Evolutionary conservation across 2,797 vertebrate species (phyloP).

Genomic region (Odontamblyopus rebecca): DNA sequence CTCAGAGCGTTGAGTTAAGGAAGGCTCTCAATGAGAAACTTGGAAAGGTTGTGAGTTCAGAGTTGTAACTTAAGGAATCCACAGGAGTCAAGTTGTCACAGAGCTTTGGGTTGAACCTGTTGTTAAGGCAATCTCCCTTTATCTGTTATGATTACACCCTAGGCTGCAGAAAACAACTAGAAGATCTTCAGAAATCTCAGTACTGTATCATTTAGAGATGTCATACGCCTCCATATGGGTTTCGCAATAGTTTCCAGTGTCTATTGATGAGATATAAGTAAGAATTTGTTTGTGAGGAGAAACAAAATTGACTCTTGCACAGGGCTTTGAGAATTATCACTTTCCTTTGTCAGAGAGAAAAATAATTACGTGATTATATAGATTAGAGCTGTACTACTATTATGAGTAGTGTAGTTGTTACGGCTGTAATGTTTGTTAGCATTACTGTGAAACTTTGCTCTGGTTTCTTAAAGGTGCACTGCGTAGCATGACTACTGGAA

Average conservation of each 20-base stretch:
- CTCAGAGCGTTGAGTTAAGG: conserved; percentile 28
- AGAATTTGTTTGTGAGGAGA: not conserved
- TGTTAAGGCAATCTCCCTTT: conserved; percentile 7
- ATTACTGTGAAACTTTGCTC: too few species aligned
- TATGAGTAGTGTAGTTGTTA: too few species aligned
- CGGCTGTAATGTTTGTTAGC: not conserved
- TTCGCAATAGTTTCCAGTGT: not conserved
- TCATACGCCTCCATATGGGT: not conserved
- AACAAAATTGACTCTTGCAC: not conserved
- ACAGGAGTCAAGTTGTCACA: conserved; percentile 26
- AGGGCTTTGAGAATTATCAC: not conserved
- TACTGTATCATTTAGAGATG: conserved; percentile 1
- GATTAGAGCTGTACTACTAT: too few species aligned
- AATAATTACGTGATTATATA: too few species aligned
- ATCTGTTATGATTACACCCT: conserved; percentile 4
- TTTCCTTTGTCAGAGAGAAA: not conserved
- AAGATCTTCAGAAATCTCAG: not conserved
- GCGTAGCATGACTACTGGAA: too few species aligned
- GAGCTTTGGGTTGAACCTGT: conserved; percentile 20
- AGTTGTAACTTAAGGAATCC: conserved; percentile 20
- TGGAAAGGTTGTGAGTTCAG: conserved; percentile 30
- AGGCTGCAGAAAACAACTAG: conserved; percentile 1
- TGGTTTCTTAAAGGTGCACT: too few species aligned
- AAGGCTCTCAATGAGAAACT: conserved; percentile 31
- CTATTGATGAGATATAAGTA: not conserved